Evolutionary conservation across 2,888 invertebrate genomes (phyloP).

Genomic region (Parascotia fuliginaria): DNA sequence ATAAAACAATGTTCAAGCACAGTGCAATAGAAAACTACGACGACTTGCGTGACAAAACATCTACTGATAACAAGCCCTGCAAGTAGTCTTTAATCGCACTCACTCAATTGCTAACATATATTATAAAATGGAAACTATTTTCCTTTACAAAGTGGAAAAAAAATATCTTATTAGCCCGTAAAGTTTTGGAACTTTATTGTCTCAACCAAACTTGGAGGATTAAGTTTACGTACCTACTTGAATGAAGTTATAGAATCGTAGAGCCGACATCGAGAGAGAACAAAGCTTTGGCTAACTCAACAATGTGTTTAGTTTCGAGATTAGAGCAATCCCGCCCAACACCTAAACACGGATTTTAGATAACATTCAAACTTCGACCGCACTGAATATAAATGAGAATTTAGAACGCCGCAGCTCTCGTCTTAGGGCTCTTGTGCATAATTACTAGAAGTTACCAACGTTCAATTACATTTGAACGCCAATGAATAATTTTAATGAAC

Average conservation of each 20-base stretch:
- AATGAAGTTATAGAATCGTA: constrained; percentile 52
- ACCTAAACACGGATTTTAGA: constrained; percentile 86
- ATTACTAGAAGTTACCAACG: constrained; percentile 74
- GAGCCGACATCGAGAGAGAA: constrained; percentile 63
- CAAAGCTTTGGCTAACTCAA: constrained; percentile 78
- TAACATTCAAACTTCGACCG: constrained; percentile 84
- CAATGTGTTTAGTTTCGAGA: constrained; percentile 85
- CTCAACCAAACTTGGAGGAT: constrained; percentile 53
- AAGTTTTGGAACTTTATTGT: constrained; percentile 43
- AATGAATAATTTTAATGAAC: constrained; percentile 69
- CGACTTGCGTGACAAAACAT: constrained; percentile 32
- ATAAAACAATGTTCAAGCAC: constrained; percentile 32
- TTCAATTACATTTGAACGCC: constrained; percentile 63
- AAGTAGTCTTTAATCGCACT: constrained; percentile 57
- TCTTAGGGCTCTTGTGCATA: constrained; percentile 79
- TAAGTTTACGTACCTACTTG: constrained; percentile 54
- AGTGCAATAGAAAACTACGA: constrained; percentile 35
- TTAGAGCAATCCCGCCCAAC: constrained; percentile 82
- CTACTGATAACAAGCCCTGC: constrained; percentile 44
- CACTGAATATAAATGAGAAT: constrained; percentile 85
- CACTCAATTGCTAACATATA: constrained; percentile 44
- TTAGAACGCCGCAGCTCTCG: constrained; percentile 72
- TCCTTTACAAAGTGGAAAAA: constrained; percentile 37
- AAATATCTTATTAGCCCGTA: constrained; percentile 42
- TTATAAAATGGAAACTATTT: constrained; percentile 38